A percentile compares a stretch with the other conserved stretches of the same genome.
Conservation (phyloP, 1,140 invertebrate genomes). For the Drosophila bifasciata region DNA sequence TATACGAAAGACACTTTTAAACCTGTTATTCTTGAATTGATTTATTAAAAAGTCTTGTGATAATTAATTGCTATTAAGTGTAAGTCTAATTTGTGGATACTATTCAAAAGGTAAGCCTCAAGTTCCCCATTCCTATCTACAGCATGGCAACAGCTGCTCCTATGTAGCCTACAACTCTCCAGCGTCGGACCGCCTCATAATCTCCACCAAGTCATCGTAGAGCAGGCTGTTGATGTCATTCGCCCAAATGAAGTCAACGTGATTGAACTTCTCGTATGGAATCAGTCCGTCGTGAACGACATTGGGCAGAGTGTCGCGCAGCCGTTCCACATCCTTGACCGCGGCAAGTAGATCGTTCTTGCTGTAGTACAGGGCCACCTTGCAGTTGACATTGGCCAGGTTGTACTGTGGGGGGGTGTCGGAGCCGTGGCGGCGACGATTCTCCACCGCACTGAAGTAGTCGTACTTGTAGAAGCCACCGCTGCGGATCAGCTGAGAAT, state of each 20-base stretch:
- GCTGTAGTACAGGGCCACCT: constrained; percentile 64
- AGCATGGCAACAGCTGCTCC: too few relatives aligned
- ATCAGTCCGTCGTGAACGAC: constrained; percentile 82
- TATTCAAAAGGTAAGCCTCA: too few relatives aligned
- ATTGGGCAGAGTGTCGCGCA: constrained; percentile 84
- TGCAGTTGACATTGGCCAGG: constrained; percentile 53
- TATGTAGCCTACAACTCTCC: constrained; percentile 37
- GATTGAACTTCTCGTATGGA: constrained; percentile 83
- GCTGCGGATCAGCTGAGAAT: constrained; percentile 35
- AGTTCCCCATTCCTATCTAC: neutral
- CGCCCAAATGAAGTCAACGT: constrained; percentile 85
- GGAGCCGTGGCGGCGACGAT: constrained; percentile 30
- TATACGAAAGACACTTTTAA: too few relatives aligned
- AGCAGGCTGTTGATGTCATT: constrained; percentile 84
- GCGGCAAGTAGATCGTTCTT: constrained; percentile 47
- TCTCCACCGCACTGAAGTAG: constrained; percentile 27
- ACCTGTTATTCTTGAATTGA: too few relatives aligned
- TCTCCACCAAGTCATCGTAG: constrained; percentile 78
- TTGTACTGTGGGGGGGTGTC: constrained; percentile 49
- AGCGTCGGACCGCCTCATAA: constrained; percentile 69
- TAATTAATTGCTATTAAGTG: too few relatives aligned
- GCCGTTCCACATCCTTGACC: constrained; percentile 57
- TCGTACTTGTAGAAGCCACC: constrained; percentile 60
- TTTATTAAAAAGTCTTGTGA: too few relatives aligned
- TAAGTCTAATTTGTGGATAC: too few relatives aligned